These are phyloP conservation scores for Leptinotarsa undecemlineata DNA, from an alignment of 1,140 invertebrate genomes.

Conservation along the genomic window DNA sequence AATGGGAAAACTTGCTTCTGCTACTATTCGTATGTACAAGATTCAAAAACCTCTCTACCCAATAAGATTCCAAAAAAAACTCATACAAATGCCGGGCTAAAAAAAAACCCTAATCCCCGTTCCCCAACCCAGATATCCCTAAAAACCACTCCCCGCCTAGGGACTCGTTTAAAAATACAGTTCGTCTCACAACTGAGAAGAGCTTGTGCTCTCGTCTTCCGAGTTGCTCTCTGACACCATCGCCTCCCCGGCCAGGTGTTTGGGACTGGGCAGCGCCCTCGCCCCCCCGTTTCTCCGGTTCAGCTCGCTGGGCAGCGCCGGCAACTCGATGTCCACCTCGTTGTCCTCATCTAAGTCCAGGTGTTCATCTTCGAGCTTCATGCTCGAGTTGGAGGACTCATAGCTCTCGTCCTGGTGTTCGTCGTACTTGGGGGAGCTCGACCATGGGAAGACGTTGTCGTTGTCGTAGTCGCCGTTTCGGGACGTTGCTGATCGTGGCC, in stretches of 20 bases:
- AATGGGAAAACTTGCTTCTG: too few species aligned
- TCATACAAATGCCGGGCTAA: too few species aligned
- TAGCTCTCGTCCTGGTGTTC: conserved; percentile 23
- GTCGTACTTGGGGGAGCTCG: conserved; percentile 25
- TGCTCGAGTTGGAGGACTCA: conserved; percentile 29
- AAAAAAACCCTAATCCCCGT: too few species aligned
- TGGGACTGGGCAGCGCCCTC: conserved; percentile 52
- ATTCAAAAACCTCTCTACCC: too few species aligned
- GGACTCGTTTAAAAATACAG: not conserved
- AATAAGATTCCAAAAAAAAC: too few species aligned
- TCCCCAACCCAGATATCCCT: too few species aligned
- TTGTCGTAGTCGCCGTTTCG: conserved; percentile 44
- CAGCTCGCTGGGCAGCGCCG: conserved; percentile 52
- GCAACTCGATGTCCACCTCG: conserved; percentile 44
- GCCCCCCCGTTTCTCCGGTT: conserved; percentile 42
- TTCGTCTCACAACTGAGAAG: conserved; percentile 51
- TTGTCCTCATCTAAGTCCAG: conserved; percentile 47
- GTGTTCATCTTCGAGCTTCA: conserved; percentile 41
- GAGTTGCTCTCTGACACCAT: conserved; percentile 61
- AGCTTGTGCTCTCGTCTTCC: conserved; percentile 60
- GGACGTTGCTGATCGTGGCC: conserved; percentile 38
- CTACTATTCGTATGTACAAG: too few species aligned
- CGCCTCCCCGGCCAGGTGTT: conserved; percentile 69
- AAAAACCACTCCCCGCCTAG: too few species aligned
- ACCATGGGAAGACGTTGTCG: conserved; percentile 40